Percentiles rank a stretch among this genome's conserved stretches.
These are phyloP conservation scores for Pseudomyrmex cubaensis DNA, from an alignment of 1,140 invertebrate genomes.

Conservation along the genomic window DNA sequence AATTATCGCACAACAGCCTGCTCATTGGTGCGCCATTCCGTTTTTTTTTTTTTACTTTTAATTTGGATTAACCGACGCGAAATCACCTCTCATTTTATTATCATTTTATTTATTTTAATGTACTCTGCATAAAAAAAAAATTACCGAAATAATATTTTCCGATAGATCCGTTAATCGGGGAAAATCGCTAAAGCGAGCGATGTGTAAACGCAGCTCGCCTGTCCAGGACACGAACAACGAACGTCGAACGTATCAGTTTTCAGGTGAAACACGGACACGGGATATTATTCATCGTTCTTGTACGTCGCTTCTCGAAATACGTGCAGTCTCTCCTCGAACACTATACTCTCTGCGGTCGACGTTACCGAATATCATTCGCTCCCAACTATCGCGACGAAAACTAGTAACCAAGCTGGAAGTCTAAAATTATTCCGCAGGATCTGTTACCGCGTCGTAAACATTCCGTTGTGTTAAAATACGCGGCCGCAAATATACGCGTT, in stretches of 20 bases:
- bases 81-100: not conserved
- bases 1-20: too few relatives aligned
- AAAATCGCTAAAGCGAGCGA: not conserved
- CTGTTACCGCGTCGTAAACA: constrained; percentile 44
- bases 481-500: not conserved
- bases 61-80: too few relatives aligned
- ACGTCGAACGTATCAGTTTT: constrained; percentile 36
- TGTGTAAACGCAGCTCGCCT: not conserved
- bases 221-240: not conserved
- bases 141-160: not conserved
- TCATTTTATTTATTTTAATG: not conserved
- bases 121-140: not conserved
- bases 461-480: constrained; percentile 8
- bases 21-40: too few relatives aligned
- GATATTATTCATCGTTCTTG: constrained; percentile 47
- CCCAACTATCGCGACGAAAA: constrained; percentile 33
- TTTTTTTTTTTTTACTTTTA: too few relatives aligned
- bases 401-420: constrained; percentile 17
- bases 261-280: constrained; percentile 30
- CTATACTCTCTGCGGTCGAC: constrained; percentile 40
- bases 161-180: not conserved
- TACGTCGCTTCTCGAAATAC: constrained; percentile 31
- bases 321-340: constrained; percentile 18
- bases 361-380: constrained; percentile 42
- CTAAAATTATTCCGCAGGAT: constrained; percentile 46